Conservation (phyloP, 2,888 invertebrate genomes). For the Cephus sareptanus region DNA sequence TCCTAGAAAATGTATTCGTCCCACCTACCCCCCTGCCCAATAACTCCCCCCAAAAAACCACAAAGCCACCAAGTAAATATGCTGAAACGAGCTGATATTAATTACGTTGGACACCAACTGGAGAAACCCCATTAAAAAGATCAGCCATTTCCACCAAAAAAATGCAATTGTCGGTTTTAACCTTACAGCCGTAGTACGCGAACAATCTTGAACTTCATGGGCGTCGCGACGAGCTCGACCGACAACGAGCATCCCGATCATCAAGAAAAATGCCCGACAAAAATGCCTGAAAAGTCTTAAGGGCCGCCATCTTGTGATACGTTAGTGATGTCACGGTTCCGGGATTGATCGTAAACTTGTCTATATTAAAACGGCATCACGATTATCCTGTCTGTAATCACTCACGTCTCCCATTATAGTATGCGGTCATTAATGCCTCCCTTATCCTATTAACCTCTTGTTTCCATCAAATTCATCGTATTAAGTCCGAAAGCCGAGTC, state of each 20-base stretch:
- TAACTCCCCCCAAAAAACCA: not conserved
- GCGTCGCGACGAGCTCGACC: not conserved
- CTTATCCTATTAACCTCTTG: not conserved
- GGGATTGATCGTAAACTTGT: not conserved
- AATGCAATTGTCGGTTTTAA: not conserved
- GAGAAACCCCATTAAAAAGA: not conserved
- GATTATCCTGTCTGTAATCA: not conserved
- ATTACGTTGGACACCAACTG: not conserved
- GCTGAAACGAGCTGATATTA: not conserved
- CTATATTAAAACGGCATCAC: not conserved
- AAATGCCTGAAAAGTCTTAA: not conserved
- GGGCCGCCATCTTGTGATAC: not conserved
- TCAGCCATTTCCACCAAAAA: not conserved
- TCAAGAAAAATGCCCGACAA: not conserved
- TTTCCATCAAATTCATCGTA: not conserved
- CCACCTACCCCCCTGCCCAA: not conserved
- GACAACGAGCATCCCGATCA: not conserved
- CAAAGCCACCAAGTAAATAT: no score
- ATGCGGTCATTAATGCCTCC: not conserved
- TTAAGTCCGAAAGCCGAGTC: not conserved
- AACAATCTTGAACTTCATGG: not conserved
- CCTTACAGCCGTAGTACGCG: not conserved
- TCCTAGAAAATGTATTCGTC: constrained; percentile 40
- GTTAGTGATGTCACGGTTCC: not conserved
- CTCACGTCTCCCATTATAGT: not conserved